Evolutionary conservation across 2,888 invertebrate genomes (phyloP), one percentile per base, ranked within the genome.

Genomic region (Campopleginae sp.): DNA sequence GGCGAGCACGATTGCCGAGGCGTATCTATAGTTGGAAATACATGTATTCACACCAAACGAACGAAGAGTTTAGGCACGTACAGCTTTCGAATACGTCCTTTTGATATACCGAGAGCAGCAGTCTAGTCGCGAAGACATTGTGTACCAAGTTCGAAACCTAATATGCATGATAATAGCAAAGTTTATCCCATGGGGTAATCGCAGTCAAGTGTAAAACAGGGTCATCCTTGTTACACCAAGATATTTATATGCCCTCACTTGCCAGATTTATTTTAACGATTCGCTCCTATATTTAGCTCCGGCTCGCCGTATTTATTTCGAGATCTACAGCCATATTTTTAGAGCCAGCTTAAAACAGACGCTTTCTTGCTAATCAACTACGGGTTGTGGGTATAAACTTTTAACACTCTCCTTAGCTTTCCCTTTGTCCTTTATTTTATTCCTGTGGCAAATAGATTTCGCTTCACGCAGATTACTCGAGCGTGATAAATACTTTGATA

Each of bases 51-150:
- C 23, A 76, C 51, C 27, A 75, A 61, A 75, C 61, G 68, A 68
- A 23, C 42, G 33, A 46, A 46, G 19, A 76, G 46, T 33, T 54
- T 58, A 51, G 65, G 75, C 66, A 76, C 71, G 70, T 79, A 70
- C 61, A 68, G 46, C 46, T 63, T 70, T 76, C 68, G 58, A 61
- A 72, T 79, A 70, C 61, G 42, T 42, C 38, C 27, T 33, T 54
- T 66, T 54, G 74, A 51, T 63, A 75, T 19, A 63, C 19, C 46
- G 38, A 19, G 51, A 65, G n/a, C 31, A 42, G 58, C 44, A 27
- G 33, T 51, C 33, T 14, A 51, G 27, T 6, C 27, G 17, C 2
- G 2, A 58, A 75, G 23, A 44, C 58, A 58, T 74, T 74, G 17
- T 54, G 31, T 46, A 46, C 31, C 7, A 46, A 46, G 46, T 75